Conservation (phyloP, 2,888 invertebrate genomes). For the Arrhopalites spinosus region DNA sequence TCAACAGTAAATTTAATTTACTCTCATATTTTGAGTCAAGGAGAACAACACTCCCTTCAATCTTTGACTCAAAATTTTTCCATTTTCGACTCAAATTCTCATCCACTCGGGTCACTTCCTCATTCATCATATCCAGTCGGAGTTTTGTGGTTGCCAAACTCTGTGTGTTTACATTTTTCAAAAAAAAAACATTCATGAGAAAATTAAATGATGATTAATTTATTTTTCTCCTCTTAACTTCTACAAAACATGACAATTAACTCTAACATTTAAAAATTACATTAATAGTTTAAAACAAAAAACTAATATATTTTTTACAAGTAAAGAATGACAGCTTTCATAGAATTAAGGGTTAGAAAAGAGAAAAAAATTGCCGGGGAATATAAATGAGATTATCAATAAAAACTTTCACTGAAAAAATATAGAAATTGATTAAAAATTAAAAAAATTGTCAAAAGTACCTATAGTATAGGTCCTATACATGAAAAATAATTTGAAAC, state of each 20-base stretch:
- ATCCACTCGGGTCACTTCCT: slow-evolving; percentile 51
- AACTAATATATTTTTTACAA: too few species aligned
- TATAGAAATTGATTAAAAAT: too few species aligned
- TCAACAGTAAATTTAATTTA: slow-evolving; percentile 49
- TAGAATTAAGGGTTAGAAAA: too few species aligned
- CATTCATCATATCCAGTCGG: slow-evolving; percentile 51
- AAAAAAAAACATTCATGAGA: not conserved
- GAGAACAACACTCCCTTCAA: slow-evolving; percentile 44
- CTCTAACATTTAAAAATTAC: not conserved
- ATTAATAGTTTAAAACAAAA: too few species aligned
- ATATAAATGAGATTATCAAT: too few species aligned
- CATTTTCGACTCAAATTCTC: slow-evolving; percentile 52
- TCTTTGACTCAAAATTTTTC: slow-evolving; percentile 53
- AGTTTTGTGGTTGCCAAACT: slow-evolving; percentile 49
- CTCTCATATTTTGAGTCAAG: slow-evolving; percentile 51
- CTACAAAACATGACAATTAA: not conserved
- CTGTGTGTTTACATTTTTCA: slow-evolving; percentile 26
- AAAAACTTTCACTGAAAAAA: too few species aligned
- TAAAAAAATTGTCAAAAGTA: too few species aligned
- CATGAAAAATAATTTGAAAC: too few species aligned
- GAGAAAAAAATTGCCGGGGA: too few species aligned
- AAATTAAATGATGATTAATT: too few species aligned
- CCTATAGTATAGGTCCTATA: too few species aligned
- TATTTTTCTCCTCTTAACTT: not conserved
- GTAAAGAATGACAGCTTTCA: too few species aligned